Percentiles rank a stretch among this genome's conserved stretches.
Conservation (phyloP, 2,113 vertebrate species). For the Bucco capensis region DNA sequence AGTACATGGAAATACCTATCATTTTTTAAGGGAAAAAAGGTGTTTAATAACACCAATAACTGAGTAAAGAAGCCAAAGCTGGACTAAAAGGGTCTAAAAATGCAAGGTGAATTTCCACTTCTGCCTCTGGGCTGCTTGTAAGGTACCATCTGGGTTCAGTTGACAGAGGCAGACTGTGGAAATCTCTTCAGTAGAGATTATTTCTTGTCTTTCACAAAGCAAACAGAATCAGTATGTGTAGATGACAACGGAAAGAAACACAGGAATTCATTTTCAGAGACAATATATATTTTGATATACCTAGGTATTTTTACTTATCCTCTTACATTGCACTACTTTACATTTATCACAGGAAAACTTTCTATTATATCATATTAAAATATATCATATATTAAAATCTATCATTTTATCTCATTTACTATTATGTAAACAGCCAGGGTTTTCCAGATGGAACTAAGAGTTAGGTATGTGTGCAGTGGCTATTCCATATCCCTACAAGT, state of each 20-base stretch:
- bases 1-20: accelerated
- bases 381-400: too few relatives aligned
- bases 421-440: neutral
- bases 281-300: neutral
- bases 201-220: neutral
- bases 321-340: neutral
- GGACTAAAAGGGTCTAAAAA: neutral
- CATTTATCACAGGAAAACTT: neutral
- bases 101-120: neutral
- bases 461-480: neutral
- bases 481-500: neutral
- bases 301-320: neutral
- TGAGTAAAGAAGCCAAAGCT: neutral
- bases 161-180: neutral
- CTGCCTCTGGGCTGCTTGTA: neutral
- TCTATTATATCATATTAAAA: neutral
- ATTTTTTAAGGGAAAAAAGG: neutral
- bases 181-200: neutral
- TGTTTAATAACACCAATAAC: neutral
- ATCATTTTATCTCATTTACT: too few relatives aligned
- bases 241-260: neutral
- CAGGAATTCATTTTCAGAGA: neutral
- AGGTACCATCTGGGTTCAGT: neutral
- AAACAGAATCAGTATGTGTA: neutral
- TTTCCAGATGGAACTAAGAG: neutral